Conservation (phyloP, 2,113 vertebrate species). For the Pagrus major region DNA sequence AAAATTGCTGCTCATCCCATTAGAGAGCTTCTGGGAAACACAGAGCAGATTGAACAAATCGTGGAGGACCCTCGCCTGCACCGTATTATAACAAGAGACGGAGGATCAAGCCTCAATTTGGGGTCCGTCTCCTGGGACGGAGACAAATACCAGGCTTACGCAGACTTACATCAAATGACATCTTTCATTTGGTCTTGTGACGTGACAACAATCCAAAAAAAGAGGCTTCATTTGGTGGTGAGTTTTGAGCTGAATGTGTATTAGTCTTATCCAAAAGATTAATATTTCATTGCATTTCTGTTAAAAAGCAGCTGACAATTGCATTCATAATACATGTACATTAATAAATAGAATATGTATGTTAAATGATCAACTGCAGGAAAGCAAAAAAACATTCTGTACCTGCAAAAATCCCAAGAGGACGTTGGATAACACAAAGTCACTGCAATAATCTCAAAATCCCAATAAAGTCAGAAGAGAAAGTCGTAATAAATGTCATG, state of each 20-base stretch:
- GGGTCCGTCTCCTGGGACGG: conserved; percentile 63
- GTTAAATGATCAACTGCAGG: conserved; percentile 23
- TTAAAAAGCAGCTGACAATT: conserved; percentile 13
- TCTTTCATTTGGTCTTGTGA: conserved; percentile 72
- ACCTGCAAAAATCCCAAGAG: conserved; percentile 36
- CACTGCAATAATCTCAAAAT: conserved; percentile 47
- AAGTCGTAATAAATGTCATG: conserved; percentile 20
- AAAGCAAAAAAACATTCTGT: conserved; percentile 7
- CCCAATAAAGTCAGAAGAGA: background rate
- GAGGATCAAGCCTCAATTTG: conserved; percentile 75
- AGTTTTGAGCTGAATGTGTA: conserved; percentile 23
- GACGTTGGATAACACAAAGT: conserved; percentile 31
- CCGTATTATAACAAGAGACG: conserved; percentile 46
- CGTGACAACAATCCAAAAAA: conserved; percentile 56
- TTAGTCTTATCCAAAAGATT: background rate
- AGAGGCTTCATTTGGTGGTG: conserved; percentile 23
- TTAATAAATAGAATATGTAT: conserved; percentile 27
- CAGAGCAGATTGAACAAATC: conserved; percentile 72
- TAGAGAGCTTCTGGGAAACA: conserved; percentile 56
- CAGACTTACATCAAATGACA: conserved; percentile 72
- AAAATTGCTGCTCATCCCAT: conserved; percentile 74
- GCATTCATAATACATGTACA: background rate
- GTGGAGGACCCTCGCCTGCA: background rate
- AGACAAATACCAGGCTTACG: conserved; percentile 77
- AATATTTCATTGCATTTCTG: conserved; percentile 17